Evolutionary conservation across 2,888 invertebrate genomes (phyloP).

Genomic region (Aleiodes leptofemur): DNA sequence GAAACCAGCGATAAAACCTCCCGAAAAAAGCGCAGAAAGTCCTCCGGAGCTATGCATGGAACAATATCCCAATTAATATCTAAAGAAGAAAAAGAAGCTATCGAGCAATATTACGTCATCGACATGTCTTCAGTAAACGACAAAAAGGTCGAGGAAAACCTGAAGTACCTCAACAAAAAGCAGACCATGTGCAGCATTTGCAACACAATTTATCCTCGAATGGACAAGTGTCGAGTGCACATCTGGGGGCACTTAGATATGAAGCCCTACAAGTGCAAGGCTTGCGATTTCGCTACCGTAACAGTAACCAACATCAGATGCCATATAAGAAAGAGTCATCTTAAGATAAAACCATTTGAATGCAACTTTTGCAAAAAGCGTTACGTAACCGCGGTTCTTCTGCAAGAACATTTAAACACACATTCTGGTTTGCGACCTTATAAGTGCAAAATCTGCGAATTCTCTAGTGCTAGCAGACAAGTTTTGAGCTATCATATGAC

Average conservation of each 20-base stretch:
- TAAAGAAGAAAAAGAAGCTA: conserved; percentile 63
- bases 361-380: conserved; percentile 64
- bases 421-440: conserved; percentile 66
- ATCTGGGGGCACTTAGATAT: conserved; percentile 68
- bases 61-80: conserved; percentile 67
- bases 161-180: conserved; percentile 59
- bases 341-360: conserved; percentile 67
- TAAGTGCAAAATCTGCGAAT: conserved; percentile 62
- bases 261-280: conserved; percentile 66
- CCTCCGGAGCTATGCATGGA: conserved; percentile 55
- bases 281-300: conserved; percentile 65
- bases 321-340: conserved; percentile 68
- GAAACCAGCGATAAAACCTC: background rate
- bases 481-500: conserved; percentile 63
- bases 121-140: conserved; percentile 64
- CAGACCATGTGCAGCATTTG: conserved; percentile 64
- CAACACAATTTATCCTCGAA: conserved; percentile 57
- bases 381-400: conserved; percentile 63
- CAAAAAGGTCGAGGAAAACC: conserved; percentile 57
- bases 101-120: conserved; percentile 62
- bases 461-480: conserved; percentile 64
- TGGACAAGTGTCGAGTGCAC: conserved; percentile 69
- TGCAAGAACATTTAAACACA: conserved; percentile 67
- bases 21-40: conserved; percentile 42
- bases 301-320: conserved; percentile 67